Evolutionary conservation across 2,888 invertebrate species (phyloP).

Genomic region (Calameuta filiformis): DNA sequence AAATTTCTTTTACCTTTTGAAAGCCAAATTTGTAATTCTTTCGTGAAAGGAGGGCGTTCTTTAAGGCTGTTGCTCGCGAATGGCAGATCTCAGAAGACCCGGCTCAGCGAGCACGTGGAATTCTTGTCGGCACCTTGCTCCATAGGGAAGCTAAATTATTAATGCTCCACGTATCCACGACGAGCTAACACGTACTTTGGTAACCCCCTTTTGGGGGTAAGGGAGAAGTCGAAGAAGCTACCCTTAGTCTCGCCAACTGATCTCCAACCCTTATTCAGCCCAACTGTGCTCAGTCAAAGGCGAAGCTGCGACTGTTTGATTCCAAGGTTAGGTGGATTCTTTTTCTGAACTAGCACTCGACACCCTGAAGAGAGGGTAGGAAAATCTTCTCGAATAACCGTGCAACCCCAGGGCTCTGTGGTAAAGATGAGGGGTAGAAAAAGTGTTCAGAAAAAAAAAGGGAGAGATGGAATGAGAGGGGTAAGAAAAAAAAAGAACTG

Average conservation of each 20-base stretch:
- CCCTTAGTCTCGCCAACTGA: not conserved
- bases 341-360: not conserved
- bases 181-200: slow-evolving; percentile 19
- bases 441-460: not conserved
- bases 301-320: not conserved
- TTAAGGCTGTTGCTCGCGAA: not conserved
- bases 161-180: slow-evolving; percentile 21
- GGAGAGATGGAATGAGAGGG: slow-evolving; percentile 9
- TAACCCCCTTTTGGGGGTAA: slow-evolving; percentile 6
- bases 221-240: not conserved
- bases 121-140: not conserved
- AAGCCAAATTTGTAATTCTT: slow-evolving; percentile 23
- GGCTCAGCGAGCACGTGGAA: not conserved
- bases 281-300: not conserved
- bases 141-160: slow-evolving; percentile 17
- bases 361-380: not conserved
- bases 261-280: not conserved
- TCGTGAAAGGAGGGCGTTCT: slow-evolving; percentile 9
- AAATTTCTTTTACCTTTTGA: slow-evolving; percentile 18
- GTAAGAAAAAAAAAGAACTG: slow-evolving; percentile 31
- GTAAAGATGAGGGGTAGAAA: slow-evolving; percentile 6
- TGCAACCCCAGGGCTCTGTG: slow-evolving; percentile 2
- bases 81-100: not conserved
- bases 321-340: not conserved
- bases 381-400: not conserved